These are phyloP conservation scores for Creontiades dilutus DNA, from an alignment of 2,888 invertebrate genomes.

Conservation along the genomic window DNA sequence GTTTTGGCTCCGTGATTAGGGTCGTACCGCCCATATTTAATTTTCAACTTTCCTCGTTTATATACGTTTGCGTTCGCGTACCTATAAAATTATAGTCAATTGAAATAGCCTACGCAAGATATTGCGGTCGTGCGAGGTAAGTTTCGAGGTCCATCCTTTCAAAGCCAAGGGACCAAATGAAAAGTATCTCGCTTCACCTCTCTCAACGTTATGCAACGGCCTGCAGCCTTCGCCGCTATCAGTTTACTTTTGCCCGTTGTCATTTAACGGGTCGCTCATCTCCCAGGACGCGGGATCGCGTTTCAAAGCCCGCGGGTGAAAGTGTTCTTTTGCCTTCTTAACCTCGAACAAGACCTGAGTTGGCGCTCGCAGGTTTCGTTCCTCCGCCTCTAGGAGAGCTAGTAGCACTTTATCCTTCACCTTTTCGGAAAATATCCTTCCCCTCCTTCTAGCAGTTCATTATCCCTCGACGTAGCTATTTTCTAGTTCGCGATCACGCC, in stretches of 20 bases:
- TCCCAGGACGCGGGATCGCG: background rate
- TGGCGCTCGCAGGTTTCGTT: background rate
- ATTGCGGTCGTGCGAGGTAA: no score
- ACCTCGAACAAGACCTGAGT: background rate
- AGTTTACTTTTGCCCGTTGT: conserved; percentile 24
- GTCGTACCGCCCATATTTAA: no score
- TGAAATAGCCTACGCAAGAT: no score
- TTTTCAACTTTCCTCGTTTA: no score
- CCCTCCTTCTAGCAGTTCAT: background rate
- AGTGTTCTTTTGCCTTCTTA: conserved; percentile 20
- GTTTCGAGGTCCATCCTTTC: no score
- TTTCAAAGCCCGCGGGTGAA: background rate
- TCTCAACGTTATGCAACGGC: background rate
- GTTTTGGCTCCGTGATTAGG: no score
- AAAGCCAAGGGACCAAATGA: no score
- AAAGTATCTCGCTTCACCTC: background rate
- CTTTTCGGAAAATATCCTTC: conserved; percentile 7
- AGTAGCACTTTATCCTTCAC: conserved; percentile 19
- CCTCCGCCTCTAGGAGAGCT: background rate
- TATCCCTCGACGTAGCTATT: background rate
- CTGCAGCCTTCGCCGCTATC: background rate
- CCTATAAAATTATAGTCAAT: no score
- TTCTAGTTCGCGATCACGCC: conserved; percentile 16
- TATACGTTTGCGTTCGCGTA: no score
- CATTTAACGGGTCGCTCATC: conserved; percentile 27